Evolutionary conservation across 2,113 vertebrate species (phyloP), one percentile per base, ranked within the genome.

Genomic region (Sebastes fasciatus): DNA sequence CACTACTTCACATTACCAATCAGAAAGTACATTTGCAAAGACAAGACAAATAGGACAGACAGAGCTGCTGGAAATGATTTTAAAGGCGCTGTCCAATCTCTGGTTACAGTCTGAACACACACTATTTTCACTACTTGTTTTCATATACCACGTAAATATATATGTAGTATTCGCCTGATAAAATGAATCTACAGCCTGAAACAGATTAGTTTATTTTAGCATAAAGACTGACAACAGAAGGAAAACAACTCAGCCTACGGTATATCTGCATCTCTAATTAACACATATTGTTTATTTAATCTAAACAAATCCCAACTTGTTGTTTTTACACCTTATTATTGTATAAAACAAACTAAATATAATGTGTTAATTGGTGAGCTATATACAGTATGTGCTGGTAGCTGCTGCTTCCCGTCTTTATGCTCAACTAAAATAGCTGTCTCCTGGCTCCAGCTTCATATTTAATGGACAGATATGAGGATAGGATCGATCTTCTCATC

Each of bases 1-100:
- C 63, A 67, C 46, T 55, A 69, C 77, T 88, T 78, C 82, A 79
- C 73, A 80, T 84, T 72, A 68, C 68, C 80, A 79, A 86, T 89
- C 63, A 85, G 54, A 72, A 71, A 46, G 62, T 55, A 72, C n/a
- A 63, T 82, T 85, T 58, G 49, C 81, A 71, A 63, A 60, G 46
- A 80, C 34, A 66, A 70, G 82, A 81, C 58, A 80, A 62, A 86
- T 43, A n/a, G 54, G 61, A 84, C 54, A n/a, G 64, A 75, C 12
- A 54, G 75, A 85, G 57, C 74, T 17, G 73, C 65, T 74, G 64
- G 34, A 58, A 70, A 54, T 54, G 9, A 71, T 58, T 51, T 71
- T 42, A 17, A 45, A 74, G 67, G 23, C 4, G 1, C 65, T 21
- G 61, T 4, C 14, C 26, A 60, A 52, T 79, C 26, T 78, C 66